Evolutionary conservation across 2,113 vertebrate species (phyloP).

Genomic region (Paracanthobrama guichenoti): DNA sequence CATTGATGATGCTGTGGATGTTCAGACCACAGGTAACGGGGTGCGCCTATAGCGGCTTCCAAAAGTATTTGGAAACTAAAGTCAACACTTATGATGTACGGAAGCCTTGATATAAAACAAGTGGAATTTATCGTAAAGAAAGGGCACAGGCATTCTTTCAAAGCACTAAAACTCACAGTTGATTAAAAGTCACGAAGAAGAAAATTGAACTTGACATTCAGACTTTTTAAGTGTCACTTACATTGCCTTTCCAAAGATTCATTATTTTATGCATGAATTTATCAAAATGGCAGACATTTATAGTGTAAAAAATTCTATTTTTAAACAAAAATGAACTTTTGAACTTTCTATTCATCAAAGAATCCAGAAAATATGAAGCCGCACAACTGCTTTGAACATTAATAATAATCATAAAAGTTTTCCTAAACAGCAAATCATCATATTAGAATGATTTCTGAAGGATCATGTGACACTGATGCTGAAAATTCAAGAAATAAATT

Average conservation of each 20-base stretch:
- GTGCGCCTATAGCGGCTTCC: neutral
- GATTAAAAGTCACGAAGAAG: neutral
- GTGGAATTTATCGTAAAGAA: neutral
- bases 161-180: neutral
- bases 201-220: neutral
- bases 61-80: neutral
- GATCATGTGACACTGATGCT: neutral
- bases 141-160: neutral
- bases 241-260: neutral
- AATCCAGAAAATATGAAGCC: neutral
- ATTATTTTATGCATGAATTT: neutral
- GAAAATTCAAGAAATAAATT: neutral
- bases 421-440: neutral
- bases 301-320: neutral
- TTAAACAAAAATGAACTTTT: neutral
- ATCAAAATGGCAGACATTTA: neutral
- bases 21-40: neutral
- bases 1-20: neutral
- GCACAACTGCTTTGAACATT: neutral
- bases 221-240: neutral
- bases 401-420: neutral
- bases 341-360: neutral
- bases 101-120: no score
- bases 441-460: no score
- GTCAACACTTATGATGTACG: neutral